Percentiles rank a stretch among this genome's conserved stretches.
Conservation (phyloP, 2,113 vertebrate species). For the Rhodinocichla rosea region DNA sequence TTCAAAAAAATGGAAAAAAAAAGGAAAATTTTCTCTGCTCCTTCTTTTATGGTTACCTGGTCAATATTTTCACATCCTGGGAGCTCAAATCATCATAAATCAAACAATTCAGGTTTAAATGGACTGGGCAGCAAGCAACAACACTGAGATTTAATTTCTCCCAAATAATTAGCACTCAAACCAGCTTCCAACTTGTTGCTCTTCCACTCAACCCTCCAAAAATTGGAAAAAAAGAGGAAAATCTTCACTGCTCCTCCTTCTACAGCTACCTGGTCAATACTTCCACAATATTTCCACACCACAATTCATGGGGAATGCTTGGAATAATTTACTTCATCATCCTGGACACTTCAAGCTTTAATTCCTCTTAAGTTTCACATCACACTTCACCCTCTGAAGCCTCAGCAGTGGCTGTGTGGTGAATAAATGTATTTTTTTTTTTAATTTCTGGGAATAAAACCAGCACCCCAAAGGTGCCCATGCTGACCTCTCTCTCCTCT, state of each 20-base stretch:
- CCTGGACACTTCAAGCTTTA: neutral
- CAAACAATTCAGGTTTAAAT: neutral
- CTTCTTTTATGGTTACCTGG: too few relatives aligned
- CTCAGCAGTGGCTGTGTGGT: neutral
- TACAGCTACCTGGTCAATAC: neutral
- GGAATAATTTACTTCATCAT: neutral
- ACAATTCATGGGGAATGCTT: neutral
- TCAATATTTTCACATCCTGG: neutral
- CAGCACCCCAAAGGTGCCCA: neutral
- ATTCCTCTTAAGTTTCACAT: neutral
- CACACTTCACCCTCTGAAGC: neutral
- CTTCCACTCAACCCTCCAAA: neutral
- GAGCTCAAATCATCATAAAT: neutral
- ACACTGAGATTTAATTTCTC: neutral
- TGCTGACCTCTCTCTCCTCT: neutral
- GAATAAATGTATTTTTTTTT: neutral
- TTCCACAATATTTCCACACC: neutral
- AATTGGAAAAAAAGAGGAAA: too few relatives aligned
- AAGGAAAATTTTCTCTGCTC: neutral
- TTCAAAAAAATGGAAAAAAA: neutral
- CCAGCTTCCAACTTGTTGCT: neutral
- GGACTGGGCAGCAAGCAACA: neutral
- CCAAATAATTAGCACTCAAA: neutral
- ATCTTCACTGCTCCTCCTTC: neutral
- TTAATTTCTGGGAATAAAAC: neutral